Base-by-base conservation (phyloP, 2,888 invertebrate genomes). In the Cantharis flavilabris region DNA sequence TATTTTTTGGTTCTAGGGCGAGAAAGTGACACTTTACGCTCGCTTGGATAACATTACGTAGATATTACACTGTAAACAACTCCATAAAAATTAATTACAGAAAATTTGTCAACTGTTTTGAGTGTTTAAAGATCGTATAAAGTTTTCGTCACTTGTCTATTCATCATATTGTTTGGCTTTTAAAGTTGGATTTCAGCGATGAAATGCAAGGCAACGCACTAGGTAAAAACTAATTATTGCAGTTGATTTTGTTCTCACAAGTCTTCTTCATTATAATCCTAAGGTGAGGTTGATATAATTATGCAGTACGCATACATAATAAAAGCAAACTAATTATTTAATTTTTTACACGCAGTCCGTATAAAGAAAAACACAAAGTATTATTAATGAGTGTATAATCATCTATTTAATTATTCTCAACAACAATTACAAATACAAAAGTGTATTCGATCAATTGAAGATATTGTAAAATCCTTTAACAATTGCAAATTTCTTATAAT, bases 401-500 rank as follows among this genome's bases (percentile, higher is more conserved):
- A 23, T 67, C 26, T 9, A 72, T 75, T 77, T 77, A 49, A 69
- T 30, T n/a, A 77, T 77, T 77, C 78, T 49, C n/a, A 78, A 49
- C 67, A 69, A 49, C 28, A 69, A 62, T 67, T 76, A 62, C 62
- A 72, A 64, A 75, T 76, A 63, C 75, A 65, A 26, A 63, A 71
- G 69, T 73, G 79, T 77, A n/a, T 75, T 70, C 67, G 77, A 79
- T 79, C 77, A 72, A 69, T 69, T 18, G 26, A 64, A 72, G 79
- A 77, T 77, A 75, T 70, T 69, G 67, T 26, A 71, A 72, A 76
- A 74, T 75, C 71, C 77, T 71, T 71, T 79, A 76, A 79, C 71
- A 77, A 81, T 80, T 80, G 81, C 79, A 79, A 81, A 80, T 81
- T 81, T 80, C 80, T 80, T 80, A 79, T 79, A 80, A 81, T 78